phyloP scores from a whole-genome alignment of 1,140 invertebrate species.

The Calycopis cecrops region DNA sequence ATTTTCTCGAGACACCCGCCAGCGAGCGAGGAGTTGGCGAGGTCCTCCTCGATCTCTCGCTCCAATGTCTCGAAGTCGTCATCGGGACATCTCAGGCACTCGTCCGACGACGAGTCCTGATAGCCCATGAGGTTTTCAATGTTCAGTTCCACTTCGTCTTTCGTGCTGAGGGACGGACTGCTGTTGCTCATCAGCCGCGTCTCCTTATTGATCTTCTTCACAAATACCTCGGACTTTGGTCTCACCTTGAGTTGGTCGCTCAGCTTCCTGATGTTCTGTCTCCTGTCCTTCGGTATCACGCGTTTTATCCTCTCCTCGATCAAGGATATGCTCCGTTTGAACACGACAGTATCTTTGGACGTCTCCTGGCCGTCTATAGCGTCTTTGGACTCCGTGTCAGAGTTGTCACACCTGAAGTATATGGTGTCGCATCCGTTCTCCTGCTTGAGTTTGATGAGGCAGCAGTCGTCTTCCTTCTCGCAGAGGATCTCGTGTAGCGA shows the following conservation, averaged over 20 bases:
- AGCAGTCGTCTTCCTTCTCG: slow-evolving; percentile 66
- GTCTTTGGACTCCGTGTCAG: slow-evolving; percentile 52
- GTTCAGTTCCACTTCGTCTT: slow-evolving; percentile 52
- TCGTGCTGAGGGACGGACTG: slow-evolving; percentile 42
- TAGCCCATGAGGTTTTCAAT: slow-evolving; percentile 61
- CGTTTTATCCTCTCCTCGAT: slow-evolving; percentile 58
- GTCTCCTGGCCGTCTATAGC: slow-evolving; percentile 38
- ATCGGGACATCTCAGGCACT: slow-evolving; percentile 41
- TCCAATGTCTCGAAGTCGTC: slow-evolving; percentile 62
- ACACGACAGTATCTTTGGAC: slow-evolving; percentile 54
- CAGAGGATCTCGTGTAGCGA: slow-evolving; percentile 66
- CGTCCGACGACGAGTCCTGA: slow-evolving; percentile 65
- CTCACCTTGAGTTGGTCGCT: slow-evolving; percentile 28
- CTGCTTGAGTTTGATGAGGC: slow-evolving; percentile 63
- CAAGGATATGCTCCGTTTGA: slow-evolving; percentile 56
- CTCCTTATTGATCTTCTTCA: slow-evolving; percentile 36
- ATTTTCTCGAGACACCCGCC: slow-evolving; percentile 57
- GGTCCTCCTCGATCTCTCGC: slow-evolving; percentile 52
- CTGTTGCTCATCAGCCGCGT: slow-evolving; percentile 48
- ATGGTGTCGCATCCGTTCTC: slow-evolving; percentile 60
- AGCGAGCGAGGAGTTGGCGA: slow-evolving; percentile 37
- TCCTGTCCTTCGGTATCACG: slow-evolving; percentile 44
- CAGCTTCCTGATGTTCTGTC: slow-evolving; percentile 26
- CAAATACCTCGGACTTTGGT: slow-evolving; percentile 52
- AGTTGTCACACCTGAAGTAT: slow-evolving; percentile 31